phyloP scores from a whole-genome alignment of 2,888 invertebrate genomes.

The Phragmatobia fuliginosa region DNA sequence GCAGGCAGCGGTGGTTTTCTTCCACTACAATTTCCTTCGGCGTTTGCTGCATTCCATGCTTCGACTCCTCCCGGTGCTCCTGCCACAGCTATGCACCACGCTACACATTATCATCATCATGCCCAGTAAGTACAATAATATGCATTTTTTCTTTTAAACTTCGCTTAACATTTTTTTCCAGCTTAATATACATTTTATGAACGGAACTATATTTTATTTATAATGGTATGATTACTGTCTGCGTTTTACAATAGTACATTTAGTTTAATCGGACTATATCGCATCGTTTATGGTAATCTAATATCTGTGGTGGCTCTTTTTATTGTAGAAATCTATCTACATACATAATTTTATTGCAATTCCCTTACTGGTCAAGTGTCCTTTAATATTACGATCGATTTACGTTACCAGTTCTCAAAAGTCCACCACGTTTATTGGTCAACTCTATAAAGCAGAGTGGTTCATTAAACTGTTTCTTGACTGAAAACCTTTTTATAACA shows the following conservation, averaged over 20 bases:
- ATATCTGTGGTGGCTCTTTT: slow-evolving; percentile 51
- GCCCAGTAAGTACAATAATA: slow-evolving; percentile 75
- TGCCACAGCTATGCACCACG: slow-evolving; percentile 87
- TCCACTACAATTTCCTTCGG: slow-evolving; percentile 86
- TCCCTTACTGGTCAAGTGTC: slow-evolving; percentile 75
- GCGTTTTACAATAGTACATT: slow-evolving; percentile 38
- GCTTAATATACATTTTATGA: neutral
- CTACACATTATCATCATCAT: slow-evolving; percentile 84
- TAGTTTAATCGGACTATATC: slow-evolving; percentile 60
- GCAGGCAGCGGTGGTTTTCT: slow-evolving; percentile 86
- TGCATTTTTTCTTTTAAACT: slow-evolving; percentile 15
- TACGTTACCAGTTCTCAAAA: slow-evolving; percentile 66
- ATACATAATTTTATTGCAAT: slow-evolving; percentile 75
- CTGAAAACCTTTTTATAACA: slow-evolving; percentile 73
- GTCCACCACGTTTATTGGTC: slow-evolving; percentile 73
- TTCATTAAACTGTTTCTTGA: slow-evolving; percentile 74
- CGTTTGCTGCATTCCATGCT: slow-evolving; percentile 88
- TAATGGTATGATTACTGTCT: slow-evolving; percentile 38
- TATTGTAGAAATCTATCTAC: slow-evolving; percentile 68
- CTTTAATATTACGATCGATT: slow-evolving; percentile 71
- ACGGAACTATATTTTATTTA: neutral
- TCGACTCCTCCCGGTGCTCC: slow-evolving; percentile 87
- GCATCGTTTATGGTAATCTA: slow-evolving; percentile 57
- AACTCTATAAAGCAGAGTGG: slow-evolving; percentile 78
- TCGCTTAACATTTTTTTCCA: neutral